Evolutionary conservation across 2,113 vertebrate genomes (phyloP).

Genomic region (Eptesicus fuscus): DNA sequence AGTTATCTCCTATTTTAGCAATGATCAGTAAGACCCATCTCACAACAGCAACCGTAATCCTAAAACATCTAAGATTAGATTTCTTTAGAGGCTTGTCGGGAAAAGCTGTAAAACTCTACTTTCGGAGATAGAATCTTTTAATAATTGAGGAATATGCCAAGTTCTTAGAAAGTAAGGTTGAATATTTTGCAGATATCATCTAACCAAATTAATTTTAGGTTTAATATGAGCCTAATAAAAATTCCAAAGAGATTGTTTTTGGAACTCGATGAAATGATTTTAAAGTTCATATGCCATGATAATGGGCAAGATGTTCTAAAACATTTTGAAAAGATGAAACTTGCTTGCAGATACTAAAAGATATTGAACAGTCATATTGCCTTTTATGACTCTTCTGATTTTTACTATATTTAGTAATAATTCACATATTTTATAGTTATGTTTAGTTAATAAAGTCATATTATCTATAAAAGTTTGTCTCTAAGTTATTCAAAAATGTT

Average conservation of each 20-base stretch:
- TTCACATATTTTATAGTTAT: background rate
- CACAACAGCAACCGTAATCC: background rate
- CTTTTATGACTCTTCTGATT: constrained; percentile 6
- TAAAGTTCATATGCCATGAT: background rate
- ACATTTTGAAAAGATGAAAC: background rate
- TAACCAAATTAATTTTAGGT: constrained; percentile 26
- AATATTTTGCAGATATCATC: constrained; percentile 10
- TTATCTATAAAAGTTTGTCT: background rate
- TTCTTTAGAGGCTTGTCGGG: background rate
- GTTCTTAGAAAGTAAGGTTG: background rate
- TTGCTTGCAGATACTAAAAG: background rate
- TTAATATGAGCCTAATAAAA: constrained; percentile 30
- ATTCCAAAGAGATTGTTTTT: background rate
- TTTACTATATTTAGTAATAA: background rate
- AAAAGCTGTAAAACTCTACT: background rate
- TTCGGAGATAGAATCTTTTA: background rate
- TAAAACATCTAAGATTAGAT: background rate
- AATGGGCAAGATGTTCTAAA: background rate
- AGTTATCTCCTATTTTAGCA: background rate
- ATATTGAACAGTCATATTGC: background rate
- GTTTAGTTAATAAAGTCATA: background rate
- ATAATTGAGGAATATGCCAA: background rate
- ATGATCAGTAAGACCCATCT: background rate
- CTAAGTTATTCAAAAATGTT: background rate
- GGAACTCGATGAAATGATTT: constrained; percentile 7